These are phyloP conservation scores for Zelleria hepariella DNA, from an alignment of 2,888 invertebrate genomes.

Conservation along the genomic window DNA sequence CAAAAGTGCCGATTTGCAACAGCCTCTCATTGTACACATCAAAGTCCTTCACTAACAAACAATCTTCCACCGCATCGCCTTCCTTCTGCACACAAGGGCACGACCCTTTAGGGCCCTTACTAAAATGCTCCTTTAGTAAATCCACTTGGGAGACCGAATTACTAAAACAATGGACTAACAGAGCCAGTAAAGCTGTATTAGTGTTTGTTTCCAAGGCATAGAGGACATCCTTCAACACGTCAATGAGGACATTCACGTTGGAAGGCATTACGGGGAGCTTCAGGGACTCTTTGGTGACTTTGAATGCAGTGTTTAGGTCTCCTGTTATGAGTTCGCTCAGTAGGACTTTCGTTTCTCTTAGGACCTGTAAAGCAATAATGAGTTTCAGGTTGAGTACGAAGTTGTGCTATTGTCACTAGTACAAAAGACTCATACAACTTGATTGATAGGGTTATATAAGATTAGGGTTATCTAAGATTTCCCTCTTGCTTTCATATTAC, in stretches of 20 bases:
- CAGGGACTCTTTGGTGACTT: conserved; percentile 38
- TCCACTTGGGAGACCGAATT: conserved; percentile 36
- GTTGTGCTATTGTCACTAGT: too few relatives aligned
- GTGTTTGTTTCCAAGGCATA: conserved; percentile 77
- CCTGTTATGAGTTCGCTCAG: conserved; percentile 50
- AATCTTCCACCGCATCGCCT: conserved; percentile 51
- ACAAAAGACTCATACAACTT: too few relatives aligned
- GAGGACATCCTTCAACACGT: conserved; percentile 73
- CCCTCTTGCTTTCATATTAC: too few relatives aligned
- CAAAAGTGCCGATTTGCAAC: conserved; percentile 79
- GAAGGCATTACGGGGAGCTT: conserved; percentile 57
- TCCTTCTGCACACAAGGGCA: conserved; percentile 31
- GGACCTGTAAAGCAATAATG: conserved; percentile 43
- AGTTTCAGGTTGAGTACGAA: too few relatives aligned
- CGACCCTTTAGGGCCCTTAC: conserved; percentile 16
- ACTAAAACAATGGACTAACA: conserved; percentile 61
- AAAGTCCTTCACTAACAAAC: conserved; percentile 71
- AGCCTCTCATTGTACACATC: conserved; percentile 78
- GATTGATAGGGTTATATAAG: too few relatives aligned
- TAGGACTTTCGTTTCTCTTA: conserved; percentile 63
- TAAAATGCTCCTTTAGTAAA: conserved; percentile 40
- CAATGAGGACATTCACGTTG: conserved; percentile 68
- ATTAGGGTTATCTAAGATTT: too few relatives aligned
- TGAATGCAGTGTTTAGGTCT: conserved; percentile 58
- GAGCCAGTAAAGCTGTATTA: conserved; percentile 74